Base-by-base conservation (phyloP, 1,140 invertebrate genomes). In the Lethocerus indicus region DNA sequence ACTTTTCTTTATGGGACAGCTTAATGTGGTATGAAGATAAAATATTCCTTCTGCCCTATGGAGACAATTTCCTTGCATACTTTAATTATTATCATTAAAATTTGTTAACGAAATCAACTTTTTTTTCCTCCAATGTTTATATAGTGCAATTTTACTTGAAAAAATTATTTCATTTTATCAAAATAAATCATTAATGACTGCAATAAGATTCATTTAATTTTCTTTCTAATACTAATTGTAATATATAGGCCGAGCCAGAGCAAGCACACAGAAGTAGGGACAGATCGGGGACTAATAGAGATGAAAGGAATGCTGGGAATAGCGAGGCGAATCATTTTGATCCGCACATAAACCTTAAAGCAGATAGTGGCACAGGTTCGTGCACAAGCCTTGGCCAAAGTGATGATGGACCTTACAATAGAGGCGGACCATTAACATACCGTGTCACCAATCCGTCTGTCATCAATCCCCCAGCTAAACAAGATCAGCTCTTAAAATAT, bases 401-500 rank as follows among this genome's bases (percentile, higher is more conserved):
- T 41, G 49, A 50, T 16, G 49, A 50, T 13, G 21, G 16, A 25
- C 14, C 43, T 29, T 51, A 16, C 35, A 51, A 40, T 37, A 45
- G 47, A 47, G 50, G 47, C 29, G 44, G n/a, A 12, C 40, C 28
- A 16, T 18, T 37, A 2, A 36, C 26, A 9, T 37, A 41, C 27
- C 37, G 49, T 5, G n/a, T n/a, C n/a, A 25, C 42, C 7, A 25
- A 25, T 44, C 12, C 42, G 7, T 6, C 6, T 24, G 28, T 14
- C 14, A 7, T 6, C 5, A 14, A 14, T n/a, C 40, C 9, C 3
- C 23, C 20, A 20, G 23, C 37, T 5, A 50, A 50, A 43, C 49
- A 50, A 28, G 49, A 50, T 5, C 21, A 32, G 2, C 44, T 51
- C 24, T 24, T 51, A 13, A 51, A 51, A 41, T 51, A 51, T 27